Evolutionary conservation across 2,888 invertebrate genomes (phyloP), one percentile per base, ranked within the genome.

Genomic region (Sphecodes monilicornis): DNA sequence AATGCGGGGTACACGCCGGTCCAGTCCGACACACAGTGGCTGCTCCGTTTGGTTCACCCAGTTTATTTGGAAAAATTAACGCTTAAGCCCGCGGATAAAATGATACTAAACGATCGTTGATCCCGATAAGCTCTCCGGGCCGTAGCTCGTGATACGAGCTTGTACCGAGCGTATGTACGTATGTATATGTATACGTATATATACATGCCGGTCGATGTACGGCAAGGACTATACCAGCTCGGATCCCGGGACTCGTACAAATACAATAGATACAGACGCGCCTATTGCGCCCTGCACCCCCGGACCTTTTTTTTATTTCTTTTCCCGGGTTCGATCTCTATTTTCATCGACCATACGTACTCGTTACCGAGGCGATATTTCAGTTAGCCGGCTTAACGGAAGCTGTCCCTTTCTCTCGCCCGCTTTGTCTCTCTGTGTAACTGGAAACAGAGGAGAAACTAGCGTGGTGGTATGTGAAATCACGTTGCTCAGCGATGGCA

Each of bases 51-150:
- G 84, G 85, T 83, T 86, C 89, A 84, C 84, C 91, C 87, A 91
- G 91, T 92, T 92, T 90, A 92, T 92, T 91, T 91, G 90, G 79
- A 94, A 93, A 93, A 93, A 92, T 93, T 92, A 93, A 89, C 91
- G 90, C 86, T 92, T 92, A 93, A 93, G 90, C 92, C 91, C 86
- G 84, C 80, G 89, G 91, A 91, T 92, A 90, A 93, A 93, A 92
- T 89, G 88, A 89, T 90, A 89, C 90, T 91, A 91, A 93, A 93
- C 92, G 93, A 92, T 88, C 91, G 89, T 91, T 93, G 92, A 93
- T 92, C 92, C 91, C 80, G 86, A 74, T 93, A 93, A 93, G 92
- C 93, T 91, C 89, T 86, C 72, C 86, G 80, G 79, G 88, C 86
- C 87, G 81, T 86, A 80, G 76, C 75, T 81, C 73, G 64, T 68